Evolutionary conservation across 2,888 invertebrate species (phyloP).

Genomic region (Drosophila dives): DNA sequence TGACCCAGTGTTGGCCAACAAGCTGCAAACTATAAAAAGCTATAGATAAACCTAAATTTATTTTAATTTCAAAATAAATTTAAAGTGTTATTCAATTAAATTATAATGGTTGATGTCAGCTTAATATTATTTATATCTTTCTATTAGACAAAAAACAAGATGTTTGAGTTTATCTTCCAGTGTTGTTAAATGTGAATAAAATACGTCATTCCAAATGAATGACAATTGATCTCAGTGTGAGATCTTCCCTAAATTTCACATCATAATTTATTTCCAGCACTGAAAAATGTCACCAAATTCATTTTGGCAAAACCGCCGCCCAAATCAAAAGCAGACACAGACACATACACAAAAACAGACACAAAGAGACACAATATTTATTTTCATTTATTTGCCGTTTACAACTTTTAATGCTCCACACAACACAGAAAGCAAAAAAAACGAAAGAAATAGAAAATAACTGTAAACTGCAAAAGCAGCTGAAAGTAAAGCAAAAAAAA

Average conservation of each 20-base stretch:
- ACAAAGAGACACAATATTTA: constrained; percentile 22
- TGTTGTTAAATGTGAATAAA: not conserved
- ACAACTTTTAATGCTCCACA: constrained; percentile 32
- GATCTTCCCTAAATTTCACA: not conserved
- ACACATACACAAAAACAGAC: not conserved
- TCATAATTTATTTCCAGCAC: constrained; percentile 9
- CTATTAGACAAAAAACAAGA: not conserved
- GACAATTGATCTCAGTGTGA: not conserved
- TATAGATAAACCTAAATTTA: not conserved
- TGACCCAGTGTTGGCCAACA: constrained; percentile 23
- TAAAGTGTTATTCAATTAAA: not conserved
- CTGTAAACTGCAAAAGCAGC: constrained; percentile 48
- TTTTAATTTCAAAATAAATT: constrained; percentile 1
- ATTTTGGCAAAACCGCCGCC: constrained; percentile 1
- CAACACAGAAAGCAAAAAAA: constrained; percentile 18
- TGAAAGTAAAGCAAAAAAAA: constrained; percentile 47
- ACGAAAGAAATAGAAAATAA: constrained; percentile 44
- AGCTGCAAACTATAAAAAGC: not conserved
- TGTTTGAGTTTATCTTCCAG: not conserved
- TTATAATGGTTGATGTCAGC: not conserved
- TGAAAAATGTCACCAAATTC: constrained; percentile 25
- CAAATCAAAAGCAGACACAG: not conserved
- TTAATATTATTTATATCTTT: not conserved
- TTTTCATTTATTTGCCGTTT: constrained; percentile 52
- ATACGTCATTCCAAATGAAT: not conserved